Percentiles rank a stretch among this genome's conserved stretches.
Evolutionary conservation across 2,888 invertebrate species (phyloP).

Genomic region (Cryptocephalus primarius): DNA sequence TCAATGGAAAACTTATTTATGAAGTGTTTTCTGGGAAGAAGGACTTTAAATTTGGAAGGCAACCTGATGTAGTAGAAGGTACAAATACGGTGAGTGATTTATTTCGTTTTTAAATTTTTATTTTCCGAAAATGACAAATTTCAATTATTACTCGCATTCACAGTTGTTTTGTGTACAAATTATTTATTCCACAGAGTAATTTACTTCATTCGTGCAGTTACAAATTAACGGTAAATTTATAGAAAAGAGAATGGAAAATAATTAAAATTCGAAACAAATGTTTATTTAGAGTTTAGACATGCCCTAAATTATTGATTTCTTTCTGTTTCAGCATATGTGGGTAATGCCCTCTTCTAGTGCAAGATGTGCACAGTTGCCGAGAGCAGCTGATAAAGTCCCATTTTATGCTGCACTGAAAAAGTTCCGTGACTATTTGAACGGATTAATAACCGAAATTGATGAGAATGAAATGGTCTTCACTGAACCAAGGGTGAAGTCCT

Average conservation of each 20-base stretch:
- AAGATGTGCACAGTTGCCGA: conserved; percentile 91
- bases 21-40: conserved; percentile 96
- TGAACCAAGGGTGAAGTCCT: conserved; percentile 56
- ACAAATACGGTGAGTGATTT: conserved; percentile 73
- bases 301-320: not conserved
- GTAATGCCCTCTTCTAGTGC: conserved; percentile 99
- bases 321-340: conserved; percentile 77
- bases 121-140: too few relatives aligned
- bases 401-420: conserved; percentile 94
- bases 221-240: too few relatives aligned
- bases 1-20: conserved; percentile 98
- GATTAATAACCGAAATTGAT: conserved; percentile 71
- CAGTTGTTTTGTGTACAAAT: too few relatives aligned
- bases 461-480: conserved; percentile 81
- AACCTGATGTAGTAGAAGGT: conserved; percentile 86
- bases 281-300: not conserved
- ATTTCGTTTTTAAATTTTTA: too few relatives aligned
- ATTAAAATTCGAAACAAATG: too few relatives aligned
- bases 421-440: conserved; percentile 88
- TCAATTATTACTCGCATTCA: too few relatives aligned
- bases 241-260: too few relatives aligned
- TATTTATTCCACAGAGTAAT: too few relatives aligned
- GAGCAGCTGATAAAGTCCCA: conserved; percentile 95
- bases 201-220: too few relatives aligned
- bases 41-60: conserved; percentile 93